Conservation (phyloP, 2,888 invertebrate species). For the Megaustenia siamemsis region DNA sequence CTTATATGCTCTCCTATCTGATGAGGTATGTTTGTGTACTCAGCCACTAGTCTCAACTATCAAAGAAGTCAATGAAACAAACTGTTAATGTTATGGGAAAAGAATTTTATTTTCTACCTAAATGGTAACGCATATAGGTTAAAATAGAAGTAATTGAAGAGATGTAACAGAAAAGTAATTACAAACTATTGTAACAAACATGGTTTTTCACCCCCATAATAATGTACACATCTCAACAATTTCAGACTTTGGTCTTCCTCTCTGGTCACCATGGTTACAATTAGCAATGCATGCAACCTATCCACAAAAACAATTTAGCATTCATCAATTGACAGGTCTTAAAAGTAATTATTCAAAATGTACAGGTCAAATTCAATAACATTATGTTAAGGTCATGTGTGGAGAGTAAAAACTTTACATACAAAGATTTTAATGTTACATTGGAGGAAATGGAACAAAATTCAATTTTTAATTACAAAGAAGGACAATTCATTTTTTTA, state of each 20-base stretch:
- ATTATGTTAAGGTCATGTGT: no score
- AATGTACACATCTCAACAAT: neutral
- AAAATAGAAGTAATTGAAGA: constrained; percentile 44
- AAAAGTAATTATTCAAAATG: no score
- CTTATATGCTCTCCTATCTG: no score
- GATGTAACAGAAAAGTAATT: neutral
- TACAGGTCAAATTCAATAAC: no score
- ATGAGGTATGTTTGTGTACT: no score
- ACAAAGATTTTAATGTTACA: no score
- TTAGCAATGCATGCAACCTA: neutral
- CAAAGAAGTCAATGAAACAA: no score
- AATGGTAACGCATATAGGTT: constrained; percentile 45
- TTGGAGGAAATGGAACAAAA: neutral
- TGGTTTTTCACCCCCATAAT: neutral
- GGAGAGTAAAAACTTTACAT: no score
- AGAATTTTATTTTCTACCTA: constrained; percentile 52
- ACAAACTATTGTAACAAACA: constrained; percentile 14
- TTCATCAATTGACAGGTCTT: no score
- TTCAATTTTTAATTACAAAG: neutral
- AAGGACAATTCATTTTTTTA: neutral
- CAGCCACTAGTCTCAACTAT: no score
- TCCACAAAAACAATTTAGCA: constrained; percentile 17
- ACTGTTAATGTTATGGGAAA: constrained; percentile 26
- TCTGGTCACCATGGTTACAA: neutral
- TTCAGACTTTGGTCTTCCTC: neutral